A percentile compares a stretch with the other conserved stretches of the same genome.
Evolutionary conservation across 1,140 invertebrate species (phyloP).

Genomic region (Maconellicoccus hirsutus): DNA sequence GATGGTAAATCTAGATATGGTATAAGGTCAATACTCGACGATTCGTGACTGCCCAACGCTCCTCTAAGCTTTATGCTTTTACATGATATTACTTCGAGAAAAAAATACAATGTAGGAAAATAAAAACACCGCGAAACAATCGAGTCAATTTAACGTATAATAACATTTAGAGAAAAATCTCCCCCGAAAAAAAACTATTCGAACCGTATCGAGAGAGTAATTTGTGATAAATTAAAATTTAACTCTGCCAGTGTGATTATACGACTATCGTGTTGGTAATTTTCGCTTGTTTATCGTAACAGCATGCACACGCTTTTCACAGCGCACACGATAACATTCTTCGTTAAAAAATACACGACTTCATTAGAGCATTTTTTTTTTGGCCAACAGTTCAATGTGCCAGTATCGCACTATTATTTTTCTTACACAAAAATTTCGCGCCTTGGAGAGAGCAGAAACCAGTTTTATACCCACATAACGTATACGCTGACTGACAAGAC

Average conservation of each 20-base stretch:
- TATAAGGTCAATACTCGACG: neutral
- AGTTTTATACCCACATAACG: neutral
- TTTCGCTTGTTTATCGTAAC: neutral
- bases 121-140: too few relatives aligned
- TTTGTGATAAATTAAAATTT: conserved; percentile 1
- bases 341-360: neutral
- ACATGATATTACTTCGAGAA: neutral
- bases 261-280: neutral
- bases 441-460: neutral
- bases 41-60: neutral
- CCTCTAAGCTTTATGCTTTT: neutral
- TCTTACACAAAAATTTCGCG: too few relatives aligned
- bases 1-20: neutral
- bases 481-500: neutral
- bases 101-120: neutral
- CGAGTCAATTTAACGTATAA: neutral
- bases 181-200: neutral
- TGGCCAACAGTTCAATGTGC: too few relatives aligned
- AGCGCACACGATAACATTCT: neutral
- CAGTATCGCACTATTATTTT: too few relatives aligned
- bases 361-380: neutral
- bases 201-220: neutral
- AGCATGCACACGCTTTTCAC: neutral
- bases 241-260: neutral
- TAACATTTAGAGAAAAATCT: neutral